Conservation (phyloP, 1,140 invertebrate genomes). For the Lysiphlebus fabarum region DNA sequence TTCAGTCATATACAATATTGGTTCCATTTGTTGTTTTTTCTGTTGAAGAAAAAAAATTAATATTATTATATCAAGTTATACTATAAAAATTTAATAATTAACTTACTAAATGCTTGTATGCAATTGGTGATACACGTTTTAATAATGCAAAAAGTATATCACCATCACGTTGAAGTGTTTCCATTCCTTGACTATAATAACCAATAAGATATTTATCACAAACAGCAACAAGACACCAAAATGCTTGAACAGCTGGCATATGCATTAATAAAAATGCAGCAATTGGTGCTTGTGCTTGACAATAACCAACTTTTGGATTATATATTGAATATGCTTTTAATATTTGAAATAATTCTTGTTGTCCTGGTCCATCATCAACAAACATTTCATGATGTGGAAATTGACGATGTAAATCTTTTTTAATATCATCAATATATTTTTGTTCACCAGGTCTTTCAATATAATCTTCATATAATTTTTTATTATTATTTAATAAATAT, state of each 20-base stretch:
- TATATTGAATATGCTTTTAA: constrained; percentile 93
- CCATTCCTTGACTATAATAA: constrained; percentile 88
- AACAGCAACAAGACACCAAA: constrained; percentile 95
- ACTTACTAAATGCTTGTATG: constrained; percentile 82
- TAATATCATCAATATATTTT: constrained; percentile 88
- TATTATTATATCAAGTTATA: too few species aligned
- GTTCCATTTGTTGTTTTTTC: constrained; percentile 89
- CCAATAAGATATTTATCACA: constrained; percentile 83
- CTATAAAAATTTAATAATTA: too few species aligned
- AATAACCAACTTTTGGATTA: constrained; percentile 92
- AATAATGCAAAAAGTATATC: constrained; percentile 87
- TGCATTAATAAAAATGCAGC: constrained; percentile 96
- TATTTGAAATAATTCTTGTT: constrained; percentile 89
- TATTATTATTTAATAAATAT: constrained; percentile 69
- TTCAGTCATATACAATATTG: constrained; percentile 94
- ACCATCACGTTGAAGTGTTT: constrained; percentile 84
- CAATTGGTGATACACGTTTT: constrained; percentile 78
- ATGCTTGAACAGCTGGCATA: constrained; percentile 95
- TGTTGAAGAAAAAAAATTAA: too few species aligned
- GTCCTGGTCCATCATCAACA: constrained; percentile 83
- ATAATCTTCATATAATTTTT: constrained; percentile 70
- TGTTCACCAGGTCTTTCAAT: constrained; percentile 75
- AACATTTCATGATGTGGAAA: constrained; percentile 99
- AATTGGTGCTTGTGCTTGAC: constrained; percentile 95
- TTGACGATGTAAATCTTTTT: constrained; percentile 90